Conservation (phyloP, 2,797 vertebrate species). For the Erithacus rubecula region DNA sequence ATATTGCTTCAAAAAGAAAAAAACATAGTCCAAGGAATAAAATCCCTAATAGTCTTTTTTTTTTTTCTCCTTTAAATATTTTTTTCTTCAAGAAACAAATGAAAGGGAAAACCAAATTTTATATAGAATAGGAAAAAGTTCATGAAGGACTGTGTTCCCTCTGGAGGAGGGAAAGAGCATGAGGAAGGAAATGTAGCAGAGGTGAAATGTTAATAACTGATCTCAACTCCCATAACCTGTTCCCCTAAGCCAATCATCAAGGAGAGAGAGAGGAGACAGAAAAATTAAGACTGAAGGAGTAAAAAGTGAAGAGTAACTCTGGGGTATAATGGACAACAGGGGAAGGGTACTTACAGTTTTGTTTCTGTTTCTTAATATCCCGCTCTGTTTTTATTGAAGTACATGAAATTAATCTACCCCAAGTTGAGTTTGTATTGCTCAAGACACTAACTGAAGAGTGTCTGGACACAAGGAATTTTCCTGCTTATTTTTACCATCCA, state of each 20-base stretch:
- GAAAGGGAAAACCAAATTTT: not conserved
- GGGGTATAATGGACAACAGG: not conserved
- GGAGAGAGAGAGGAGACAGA: not conserved
- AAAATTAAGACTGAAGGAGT: not conserved
- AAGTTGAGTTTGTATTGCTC: not conserved
- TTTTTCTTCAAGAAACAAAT: not conserved
- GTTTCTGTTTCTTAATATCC: not conserved
- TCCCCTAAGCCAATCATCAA: fast-evolving
- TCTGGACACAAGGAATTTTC: not conserved
- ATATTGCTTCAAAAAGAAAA: not conserved
- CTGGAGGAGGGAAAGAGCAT: not conserved
- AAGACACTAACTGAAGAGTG: not conserved
- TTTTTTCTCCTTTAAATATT: not conserved
- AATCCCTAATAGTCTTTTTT: not conserved
- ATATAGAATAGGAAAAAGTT: not conserved
- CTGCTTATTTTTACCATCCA: not conserved
- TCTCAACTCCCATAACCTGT: not conserved
- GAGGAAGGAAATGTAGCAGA: not conserved
- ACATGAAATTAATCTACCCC: not conserved
- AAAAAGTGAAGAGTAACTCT: not conserved
- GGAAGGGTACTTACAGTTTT: not conserved
- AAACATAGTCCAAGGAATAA: not conserved
- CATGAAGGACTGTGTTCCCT: not conserved
- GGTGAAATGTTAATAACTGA: not conserved
- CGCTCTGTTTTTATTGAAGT: not conserved